A percentile compares a stretch with the other conserved stretches of the same genome.
Evolutionary conservation across 64 coral and sea anemone genomes (phyloP).

Genomic region (Montipora sp.): DNA sequence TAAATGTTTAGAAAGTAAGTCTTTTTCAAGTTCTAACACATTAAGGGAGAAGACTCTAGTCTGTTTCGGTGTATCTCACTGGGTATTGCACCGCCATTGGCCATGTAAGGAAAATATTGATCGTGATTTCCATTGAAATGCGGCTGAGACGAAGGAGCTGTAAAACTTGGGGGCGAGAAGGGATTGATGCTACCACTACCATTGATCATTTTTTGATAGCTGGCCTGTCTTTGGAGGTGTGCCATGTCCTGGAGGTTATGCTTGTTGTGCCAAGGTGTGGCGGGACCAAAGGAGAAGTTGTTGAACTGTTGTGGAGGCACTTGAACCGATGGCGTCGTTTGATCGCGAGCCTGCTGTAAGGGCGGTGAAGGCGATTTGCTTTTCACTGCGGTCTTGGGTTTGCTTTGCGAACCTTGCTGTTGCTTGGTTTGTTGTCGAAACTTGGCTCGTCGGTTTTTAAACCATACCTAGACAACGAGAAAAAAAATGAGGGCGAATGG

Average conservation of each 20-base stretch:
- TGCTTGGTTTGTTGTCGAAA: slow-evolving; percentile 87
- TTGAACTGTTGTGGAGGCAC: slow-evolving; percentile 22
- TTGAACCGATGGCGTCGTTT: neutral
- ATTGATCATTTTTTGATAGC: slow-evolving; percentile 31
- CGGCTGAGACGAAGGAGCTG: neutral
- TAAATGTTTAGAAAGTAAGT: neutral
- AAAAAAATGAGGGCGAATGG: neutral
- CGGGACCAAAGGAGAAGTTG: neutral
- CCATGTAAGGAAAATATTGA: slow-evolving; percentile 38
- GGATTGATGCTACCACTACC: slow-evolving; percentile 7
- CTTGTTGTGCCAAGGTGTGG: slow-evolving; percentile 11
- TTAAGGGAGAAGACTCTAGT: slow-evolving; percentile 36
- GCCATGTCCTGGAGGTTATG: slow-evolving; percentile 41
- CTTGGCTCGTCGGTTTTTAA: slow-evolving; percentile 95
- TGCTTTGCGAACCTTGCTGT: slow-evolving; percentile 64
- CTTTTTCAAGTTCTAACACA: slow-evolving; percentile 13
- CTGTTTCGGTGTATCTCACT: slow-evolving; percentile 1
- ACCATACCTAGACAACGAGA: slow-evolving; percentile 73
- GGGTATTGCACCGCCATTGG: neutral
- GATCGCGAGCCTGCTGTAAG: slow-evolving; percentile 25
- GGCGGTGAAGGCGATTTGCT: slow-evolving; percentile 74
- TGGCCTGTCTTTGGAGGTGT: slow-evolving; percentile 34
- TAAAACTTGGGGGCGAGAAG: neutral
- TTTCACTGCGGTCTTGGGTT: slow-evolving; percentile 48
- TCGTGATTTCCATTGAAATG: slow-evolving; percentile 20